Evolutionary conservation across 2,888 invertebrate species (phyloP).

Genomic region (Noctua pronuba): DNA sequence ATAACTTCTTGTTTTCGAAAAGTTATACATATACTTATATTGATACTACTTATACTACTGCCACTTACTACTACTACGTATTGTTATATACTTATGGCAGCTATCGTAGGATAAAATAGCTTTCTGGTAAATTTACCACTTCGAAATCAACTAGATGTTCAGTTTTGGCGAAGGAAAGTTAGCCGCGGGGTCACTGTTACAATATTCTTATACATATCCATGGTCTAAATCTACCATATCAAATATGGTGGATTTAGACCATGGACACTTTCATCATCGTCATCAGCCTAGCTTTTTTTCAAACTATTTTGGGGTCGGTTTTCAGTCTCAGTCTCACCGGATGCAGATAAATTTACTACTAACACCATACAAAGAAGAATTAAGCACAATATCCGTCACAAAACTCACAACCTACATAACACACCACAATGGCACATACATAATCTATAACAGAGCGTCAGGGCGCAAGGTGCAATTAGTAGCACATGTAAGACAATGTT

Average conservation of each 20-base stretch:
- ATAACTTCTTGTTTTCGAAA: no score
- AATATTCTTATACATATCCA: background rate
- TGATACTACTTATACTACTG: no score
- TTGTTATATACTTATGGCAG: no score
- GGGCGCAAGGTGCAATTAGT: conserved; percentile 50
- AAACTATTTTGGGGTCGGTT: background rate
- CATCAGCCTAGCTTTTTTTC: background rate
- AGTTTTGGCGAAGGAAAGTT: background rate
- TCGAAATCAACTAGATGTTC: background rate
- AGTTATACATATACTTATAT: no score
- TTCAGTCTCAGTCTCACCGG: background rate
- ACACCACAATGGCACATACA: conserved; percentile 5
- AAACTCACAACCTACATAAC: background rate
- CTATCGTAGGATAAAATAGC: background rate
- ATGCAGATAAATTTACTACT: background rate
- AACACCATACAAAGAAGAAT: background rate
- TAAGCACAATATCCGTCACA: background rate
- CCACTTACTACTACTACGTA: no score
- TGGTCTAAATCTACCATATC: no score
- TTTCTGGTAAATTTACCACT: background rate
- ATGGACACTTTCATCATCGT: background rate
- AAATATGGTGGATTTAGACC: background rate
- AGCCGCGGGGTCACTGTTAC: background rate
- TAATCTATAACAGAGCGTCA: no score
- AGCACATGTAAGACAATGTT: conserved; percentile 27